phyloP scores from a whole-genome alignment of 2,113 vertebrate genomes.

The Rousettus leschenaultii region DNA sequence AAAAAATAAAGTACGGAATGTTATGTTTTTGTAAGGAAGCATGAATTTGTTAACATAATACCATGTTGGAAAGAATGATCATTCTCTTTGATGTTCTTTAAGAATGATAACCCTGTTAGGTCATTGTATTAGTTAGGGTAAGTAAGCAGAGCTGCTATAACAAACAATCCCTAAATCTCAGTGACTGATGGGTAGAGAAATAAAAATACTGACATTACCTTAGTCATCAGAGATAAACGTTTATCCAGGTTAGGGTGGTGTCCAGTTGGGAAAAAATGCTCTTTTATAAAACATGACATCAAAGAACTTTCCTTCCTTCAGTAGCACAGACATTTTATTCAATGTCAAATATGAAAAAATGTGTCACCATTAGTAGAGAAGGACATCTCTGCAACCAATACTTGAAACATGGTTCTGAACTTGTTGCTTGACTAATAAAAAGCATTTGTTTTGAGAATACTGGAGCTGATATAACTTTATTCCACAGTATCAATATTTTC shows the following conservation, averaged over 20 bases:
- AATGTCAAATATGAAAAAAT: not conserved
- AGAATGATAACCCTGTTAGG: not conserved
- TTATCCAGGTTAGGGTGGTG: not conserved
- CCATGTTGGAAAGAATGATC: not conserved
- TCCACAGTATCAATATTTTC: not conserved
- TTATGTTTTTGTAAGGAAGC: not conserved
- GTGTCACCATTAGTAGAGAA: not conserved
- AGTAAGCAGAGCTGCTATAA: not conserved
- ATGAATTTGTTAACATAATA: not conserved
- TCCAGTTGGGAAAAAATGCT: not conserved
- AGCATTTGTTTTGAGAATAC: slow-evolving; percentile 13
- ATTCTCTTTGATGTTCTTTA: not conserved
- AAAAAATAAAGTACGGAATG: not conserved
- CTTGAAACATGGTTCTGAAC: slow-evolving; percentile 1
- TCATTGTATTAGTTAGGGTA: not conserved
- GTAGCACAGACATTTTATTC: not conserved
- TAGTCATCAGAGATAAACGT: not conserved
- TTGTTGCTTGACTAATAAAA: slow-evolving; percentile 30
- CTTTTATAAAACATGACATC: not conserved
- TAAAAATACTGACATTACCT: not conserved
- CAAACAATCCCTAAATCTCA: not conserved
- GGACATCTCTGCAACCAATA: not conserved
- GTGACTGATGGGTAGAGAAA: not conserved
- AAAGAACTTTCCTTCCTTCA: not conserved
- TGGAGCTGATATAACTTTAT: not conserved